phyloP scores from a whole-genome alignment of 2,797 vertebrate genomes.

The Rhynchotus rufescens region DNA sequence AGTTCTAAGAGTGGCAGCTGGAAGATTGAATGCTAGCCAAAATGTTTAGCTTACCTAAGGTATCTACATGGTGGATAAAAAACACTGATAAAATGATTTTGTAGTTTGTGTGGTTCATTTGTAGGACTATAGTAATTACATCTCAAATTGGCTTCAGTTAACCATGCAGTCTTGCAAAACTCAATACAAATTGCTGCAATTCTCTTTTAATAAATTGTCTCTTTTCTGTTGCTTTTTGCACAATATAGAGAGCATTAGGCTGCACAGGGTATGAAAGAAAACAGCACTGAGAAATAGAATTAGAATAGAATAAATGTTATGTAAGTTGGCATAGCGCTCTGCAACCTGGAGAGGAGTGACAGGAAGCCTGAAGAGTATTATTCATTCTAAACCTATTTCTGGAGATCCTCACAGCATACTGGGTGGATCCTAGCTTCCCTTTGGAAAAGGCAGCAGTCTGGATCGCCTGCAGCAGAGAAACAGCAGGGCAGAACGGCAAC shows the following conservation, averaged over 20 bases:
- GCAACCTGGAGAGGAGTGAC: not conserved
- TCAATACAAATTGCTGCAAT: not conserved
- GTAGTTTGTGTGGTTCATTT: not conserved
- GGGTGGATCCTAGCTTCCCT: not conserved
- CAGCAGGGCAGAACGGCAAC: not conserved
- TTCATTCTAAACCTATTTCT: not conserved
- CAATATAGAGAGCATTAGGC: accelerated
- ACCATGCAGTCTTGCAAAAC: constrained; percentile 22
- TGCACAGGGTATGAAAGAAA: not conserved
- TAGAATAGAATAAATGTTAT: not conserved
- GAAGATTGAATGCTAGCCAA: not conserved
- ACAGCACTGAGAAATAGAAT: not conserved
- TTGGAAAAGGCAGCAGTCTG: not conserved
- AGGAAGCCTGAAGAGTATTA: not conserved
- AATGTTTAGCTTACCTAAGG: not conserved
- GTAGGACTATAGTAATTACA: not conserved
- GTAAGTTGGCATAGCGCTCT: not conserved
- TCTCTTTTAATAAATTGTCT: not conserved
- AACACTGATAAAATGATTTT: not conserved
- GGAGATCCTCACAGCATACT: not conserved
- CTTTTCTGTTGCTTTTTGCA: not conserved
- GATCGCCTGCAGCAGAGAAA: not conserved
- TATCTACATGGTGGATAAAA: not conserved
- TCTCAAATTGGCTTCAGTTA: not conserved
- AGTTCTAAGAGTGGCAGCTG: not conserved